A percentile compares a stretch with the other conserved stretches of the same genome.
Conservation (phyloP, 2,113 vertebrate genomes). For the Ptilonorhynchus violaceus region DNA sequence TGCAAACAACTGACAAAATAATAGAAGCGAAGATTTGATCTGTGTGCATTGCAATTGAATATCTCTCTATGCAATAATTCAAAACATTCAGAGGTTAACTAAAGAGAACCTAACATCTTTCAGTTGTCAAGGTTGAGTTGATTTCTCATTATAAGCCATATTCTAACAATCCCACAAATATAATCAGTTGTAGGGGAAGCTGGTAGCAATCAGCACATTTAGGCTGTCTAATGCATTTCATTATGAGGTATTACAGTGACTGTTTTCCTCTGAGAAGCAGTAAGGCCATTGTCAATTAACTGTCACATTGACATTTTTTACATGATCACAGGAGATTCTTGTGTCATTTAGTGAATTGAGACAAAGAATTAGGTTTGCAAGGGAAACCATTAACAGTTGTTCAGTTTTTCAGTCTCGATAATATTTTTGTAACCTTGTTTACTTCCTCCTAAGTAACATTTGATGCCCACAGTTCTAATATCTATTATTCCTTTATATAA, state of each 20-base stretch:
- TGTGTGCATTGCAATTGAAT: neutral
- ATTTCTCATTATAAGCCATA: constrained; percentile 19
- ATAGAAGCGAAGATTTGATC: neutral
- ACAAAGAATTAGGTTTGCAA: neutral
- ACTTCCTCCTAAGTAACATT: neutral
- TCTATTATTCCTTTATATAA: neutral
- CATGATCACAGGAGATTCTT: neutral
- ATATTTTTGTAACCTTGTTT: neutral
- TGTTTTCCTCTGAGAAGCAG: neutral
- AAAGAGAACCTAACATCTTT: constrained; percentile 9
- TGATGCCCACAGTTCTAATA: neutral
- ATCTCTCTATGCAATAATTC: neutral
- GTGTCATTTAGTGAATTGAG: neutral
- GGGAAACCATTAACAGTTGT: neutral
- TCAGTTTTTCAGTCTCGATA: neutral
- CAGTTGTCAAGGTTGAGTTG: constrained; percentile 2
- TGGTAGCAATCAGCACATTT: neutral
- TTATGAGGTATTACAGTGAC: neutral
- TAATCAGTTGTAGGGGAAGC: neutral
- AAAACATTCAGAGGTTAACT: constrained; percentile 28
- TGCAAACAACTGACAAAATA: neutral
- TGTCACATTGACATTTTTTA: neutral
- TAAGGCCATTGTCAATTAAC: neutral
- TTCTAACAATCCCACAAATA: neutral
- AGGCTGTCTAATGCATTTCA: neutral